Evolutionary conservation across 2,888 invertebrate genomes (phyloP), one percentile per base, ranked within the genome.

Genomic region (Lumbricus terrestris): DNA sequence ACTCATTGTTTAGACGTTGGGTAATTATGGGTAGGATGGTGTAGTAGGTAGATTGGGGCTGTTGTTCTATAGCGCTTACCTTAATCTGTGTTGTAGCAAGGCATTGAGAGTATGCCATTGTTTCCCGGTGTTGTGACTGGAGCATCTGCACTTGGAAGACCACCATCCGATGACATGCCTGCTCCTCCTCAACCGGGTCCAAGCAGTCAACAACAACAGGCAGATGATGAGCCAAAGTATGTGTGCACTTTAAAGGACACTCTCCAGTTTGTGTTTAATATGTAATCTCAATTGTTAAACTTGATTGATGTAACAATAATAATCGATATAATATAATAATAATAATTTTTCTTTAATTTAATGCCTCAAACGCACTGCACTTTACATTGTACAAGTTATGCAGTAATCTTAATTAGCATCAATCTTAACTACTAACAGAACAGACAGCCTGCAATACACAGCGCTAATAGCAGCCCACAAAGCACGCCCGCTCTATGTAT

Each of bases 101-200:
- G 95, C 34, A 94, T 95, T 88, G 94, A 94, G 90, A 93, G 94
- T n/a, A 93, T 92, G 6, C 95, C 95, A 16, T 91, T 95, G 90
- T 95, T 95, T 92, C 95, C 95, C 33, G 93, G 94, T 88, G 83
- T 93, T 33, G 82, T 33, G 37, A 69, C 23, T 16, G 92, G 54
- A 33, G 90, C 69, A 15, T n/a, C 83, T 33, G 83, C 90, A 20
- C 37, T 69, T n/a, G 54, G 38, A 90, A 82, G 34, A 33, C 40
- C 69, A 34, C 40, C 69, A 54, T 15, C 47, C 33, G 42, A 33
- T 23, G 69, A 69, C 16, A n/a, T n/a, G 69, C 69, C 35, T 40
- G 23, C 47, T 89, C 29, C 47, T 89, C 29, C 54, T 89, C 54
- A 88, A n/a, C 88, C 85, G 3, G 85, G 47, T 18, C 88, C 88